Evolutionary conservation across 2,888 invertebrate species (phyloP).

Genomic region (Minunthozetes semirufus): DNA sequence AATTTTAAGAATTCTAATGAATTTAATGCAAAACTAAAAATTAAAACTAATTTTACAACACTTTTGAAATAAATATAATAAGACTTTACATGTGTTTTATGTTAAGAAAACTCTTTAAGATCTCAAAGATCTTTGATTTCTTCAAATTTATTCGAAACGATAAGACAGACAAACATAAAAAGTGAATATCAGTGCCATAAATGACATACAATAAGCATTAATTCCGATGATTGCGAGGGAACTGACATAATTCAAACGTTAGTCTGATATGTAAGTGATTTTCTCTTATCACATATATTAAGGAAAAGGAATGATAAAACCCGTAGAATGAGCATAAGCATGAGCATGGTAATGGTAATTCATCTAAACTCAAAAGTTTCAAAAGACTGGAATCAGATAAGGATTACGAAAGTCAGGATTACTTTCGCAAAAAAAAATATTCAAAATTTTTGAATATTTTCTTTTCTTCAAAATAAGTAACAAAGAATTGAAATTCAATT

Average conservation of each 20-base stretch:
- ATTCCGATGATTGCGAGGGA: neutral
- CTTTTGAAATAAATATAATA: neutral
- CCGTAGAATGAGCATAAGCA: too few species aligned
- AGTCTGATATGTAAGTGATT: neutral
- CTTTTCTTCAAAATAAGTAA: too few species aligned
- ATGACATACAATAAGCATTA: conserved; percentile 10
- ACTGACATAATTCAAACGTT: neutral
- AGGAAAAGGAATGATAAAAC: neutral
- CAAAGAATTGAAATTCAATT: neutral
- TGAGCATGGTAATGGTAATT: too few species aligned
- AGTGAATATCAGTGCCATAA: neutral
- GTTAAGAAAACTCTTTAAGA: neutral
- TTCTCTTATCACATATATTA: neutral
- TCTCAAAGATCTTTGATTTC: neutral
- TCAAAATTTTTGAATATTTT: too few species aligned
- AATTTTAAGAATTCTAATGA: too few species aligned
- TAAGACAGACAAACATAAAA: neutral
- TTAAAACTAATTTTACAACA: neutral
- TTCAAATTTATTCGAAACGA: neutral
- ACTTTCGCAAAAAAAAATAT: too few species aligned
- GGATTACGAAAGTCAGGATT: too few species aligned
- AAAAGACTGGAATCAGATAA: too few species aligned
- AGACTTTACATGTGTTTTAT: neutral
- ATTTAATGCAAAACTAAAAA: neutral
- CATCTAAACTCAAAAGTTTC: too few species aligned